Evolutionary conservation across 2,888 invertebrate genomes (phyloP).

Genomic region (Platyscelio sp.): DNA sequence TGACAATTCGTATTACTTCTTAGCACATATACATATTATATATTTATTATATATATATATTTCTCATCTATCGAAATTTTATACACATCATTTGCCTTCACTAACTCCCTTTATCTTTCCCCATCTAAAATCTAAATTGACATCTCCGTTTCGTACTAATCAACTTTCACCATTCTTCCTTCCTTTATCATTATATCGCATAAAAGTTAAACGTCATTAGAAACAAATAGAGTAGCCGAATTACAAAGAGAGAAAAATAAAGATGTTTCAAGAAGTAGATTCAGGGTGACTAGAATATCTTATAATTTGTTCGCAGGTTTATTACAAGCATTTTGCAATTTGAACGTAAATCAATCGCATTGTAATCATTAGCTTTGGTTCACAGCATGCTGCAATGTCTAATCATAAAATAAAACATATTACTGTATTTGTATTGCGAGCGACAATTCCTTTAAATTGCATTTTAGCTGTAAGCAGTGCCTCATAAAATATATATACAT

Average conservation of each 20-base stretch:
- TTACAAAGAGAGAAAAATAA: slow-evolving; percentile 71
- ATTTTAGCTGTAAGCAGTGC: slow-evolving; percentile 73
- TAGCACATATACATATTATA: slow-evolving; percentile 79
- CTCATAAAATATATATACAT: slow-evolving; percentile 68
- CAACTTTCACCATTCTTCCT: too few relatives aligned
- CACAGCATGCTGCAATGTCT: slow-evolving; percentile 80
- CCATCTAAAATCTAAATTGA: slow-evolving; percentile 78
- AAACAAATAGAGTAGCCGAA: slow-evolving; percentile 23
- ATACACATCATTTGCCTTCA: slow-evolving; percentile 68
- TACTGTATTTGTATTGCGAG: slow-evolving; percentile 61
- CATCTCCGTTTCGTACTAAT: slow-evolving; percentile 61
- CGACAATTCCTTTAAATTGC: slow-evolving; percentile 76
- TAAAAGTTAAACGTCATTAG: slow-evolving; percentile 10
- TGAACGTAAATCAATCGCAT: slow-evolving; percentile 75
- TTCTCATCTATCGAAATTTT: slow-evolving; percentile 76
- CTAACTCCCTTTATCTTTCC: slow-evolving; percentile 34
- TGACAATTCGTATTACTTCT: slow-evolving; percentile 78
- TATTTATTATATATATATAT: slow-evolving; percentile 70
- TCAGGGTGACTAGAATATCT: slow-evolving; percentile 84
- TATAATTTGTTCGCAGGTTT: slow-evolving; percentile 79
- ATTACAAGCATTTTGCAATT: slow-evolving; percentile 79
- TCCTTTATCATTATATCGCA: slow-evolving; percentile 55
- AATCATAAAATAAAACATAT: slow-evolving; percentile 73
- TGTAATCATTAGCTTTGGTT: slow-evolving; percentile 83
- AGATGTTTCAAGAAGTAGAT: slow-evolving; percentile 81